These are phyloP conservation scores for Astreopora myriophthalma DNA, from an alignment of 64 coral and sea anemone species.

Conservation along the genomic window DNA sequence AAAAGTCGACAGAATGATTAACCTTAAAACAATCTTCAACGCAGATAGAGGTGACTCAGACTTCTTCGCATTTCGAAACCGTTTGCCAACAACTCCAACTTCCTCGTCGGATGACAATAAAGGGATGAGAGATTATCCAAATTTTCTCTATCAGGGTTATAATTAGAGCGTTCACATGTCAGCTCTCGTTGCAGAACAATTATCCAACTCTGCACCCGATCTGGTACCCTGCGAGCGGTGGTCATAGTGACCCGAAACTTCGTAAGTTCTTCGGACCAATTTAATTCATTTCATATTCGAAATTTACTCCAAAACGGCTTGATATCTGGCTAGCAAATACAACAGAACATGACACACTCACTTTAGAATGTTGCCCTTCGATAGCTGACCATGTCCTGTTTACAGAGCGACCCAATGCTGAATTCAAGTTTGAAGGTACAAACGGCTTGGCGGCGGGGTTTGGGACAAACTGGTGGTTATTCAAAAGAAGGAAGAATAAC, in stretches of 20 bases:
- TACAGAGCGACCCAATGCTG: conserved; percentile 75
- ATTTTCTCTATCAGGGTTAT: not conserved
- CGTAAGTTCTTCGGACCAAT: not conserved
- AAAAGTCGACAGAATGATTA: not conserved
- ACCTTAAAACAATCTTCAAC: not conserved
- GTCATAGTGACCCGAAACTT: not conserved
- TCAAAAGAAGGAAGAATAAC: not conserved
- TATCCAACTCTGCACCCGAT: no score
- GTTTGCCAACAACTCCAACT: not conserved
- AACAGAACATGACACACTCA: not conserved
- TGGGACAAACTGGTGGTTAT: conserved; percentile 75
- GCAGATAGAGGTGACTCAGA: not conserved
- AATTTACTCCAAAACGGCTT: not conserved
- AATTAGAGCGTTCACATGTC: not conserved
- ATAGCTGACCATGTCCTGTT: conserved; percentile 85
- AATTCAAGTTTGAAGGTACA: conserved; percentile 88
- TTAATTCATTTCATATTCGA: not conserved
- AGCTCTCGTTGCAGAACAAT: not conserved
- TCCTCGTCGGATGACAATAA: not conserved
- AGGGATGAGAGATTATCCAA: no score
- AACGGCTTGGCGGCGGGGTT: conserved; percentile 94
- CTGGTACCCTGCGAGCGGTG: not conserved
- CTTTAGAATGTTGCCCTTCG: conserved; percentile 31
- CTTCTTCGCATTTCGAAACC: not conserved
- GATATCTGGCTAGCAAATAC: not conserved